Evolutionary conservation across 2,888 invertebrate genomes (phyloP), one percentile per base, ranked within the genome.

Genomic region (Omphaloscelis lunosa): DNA sequence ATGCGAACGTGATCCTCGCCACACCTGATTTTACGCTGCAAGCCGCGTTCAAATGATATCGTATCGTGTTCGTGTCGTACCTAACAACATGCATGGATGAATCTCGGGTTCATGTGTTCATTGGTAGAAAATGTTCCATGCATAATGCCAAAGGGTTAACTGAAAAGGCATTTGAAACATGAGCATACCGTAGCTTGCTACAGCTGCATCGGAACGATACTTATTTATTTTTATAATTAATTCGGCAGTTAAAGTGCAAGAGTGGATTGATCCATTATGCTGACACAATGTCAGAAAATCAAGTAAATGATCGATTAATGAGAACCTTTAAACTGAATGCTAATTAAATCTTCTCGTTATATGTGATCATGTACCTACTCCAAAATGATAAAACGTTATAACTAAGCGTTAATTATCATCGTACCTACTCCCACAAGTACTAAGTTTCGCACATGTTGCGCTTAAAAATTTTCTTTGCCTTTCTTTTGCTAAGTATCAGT

Each of bases 1-100:
- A 96, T 96, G 94, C 93, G 89, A 91, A 92, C 92, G 93, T 93
- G 94, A 93, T 91, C 92, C 94, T 91, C 86, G 92, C 90, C 92
- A 91, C 95, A 94, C 95, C 95, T 95, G 95, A 91, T 93, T 92
- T 93, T 90, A 89, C 86, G 88, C 85, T 87, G 81, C 81, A 85
- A 71, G 88, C 82, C 84, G 85, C 82, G 86, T 79, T 75, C 72
- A 80, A 75, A 73, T 71, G 39, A 77, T 27, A 27, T 58, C 27
- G 58, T 58, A 27, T 27, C 5, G 56, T 53, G 48, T 51, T 51
- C 48, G 48, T 17, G 6, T 20, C 20, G 23, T 53, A 56, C 11
- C n/a, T 56, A n/a, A n/a, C 12, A 12, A 56, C 56, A 58, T n/a
- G 78, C 56, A 58, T n/a, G 78, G 34, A 23, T 39, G 27, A 63